A percentile compares a stretch with the other conserved stretches of the same genome.
Conservation (phyloP, 2,797 vertebrate species). For the Morelia viridis region DNA sequence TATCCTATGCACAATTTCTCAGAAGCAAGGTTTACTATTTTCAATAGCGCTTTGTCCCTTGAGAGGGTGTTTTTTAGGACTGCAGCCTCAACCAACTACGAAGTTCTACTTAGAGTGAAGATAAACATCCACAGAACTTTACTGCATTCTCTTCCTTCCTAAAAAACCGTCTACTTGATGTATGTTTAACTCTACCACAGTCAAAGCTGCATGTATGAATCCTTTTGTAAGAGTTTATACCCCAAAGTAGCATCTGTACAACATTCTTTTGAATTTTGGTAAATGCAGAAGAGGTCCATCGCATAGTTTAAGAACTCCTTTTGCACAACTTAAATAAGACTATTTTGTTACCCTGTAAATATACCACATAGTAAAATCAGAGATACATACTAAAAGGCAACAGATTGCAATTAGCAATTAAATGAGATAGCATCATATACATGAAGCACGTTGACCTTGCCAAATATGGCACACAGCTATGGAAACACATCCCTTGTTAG, state of each 20-base stretch:
- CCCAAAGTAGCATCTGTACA: background rate
- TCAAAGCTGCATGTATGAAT: background rate
- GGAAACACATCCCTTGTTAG: background rate
- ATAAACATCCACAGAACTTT: background rate
- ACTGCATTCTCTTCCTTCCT: background rate
- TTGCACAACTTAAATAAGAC: background rate
- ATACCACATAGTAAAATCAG: background rate
- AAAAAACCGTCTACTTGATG: background rate
- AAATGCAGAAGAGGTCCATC: background rate
- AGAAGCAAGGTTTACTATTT: background rate
- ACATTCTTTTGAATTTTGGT: background rate
- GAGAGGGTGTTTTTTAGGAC: background rate
- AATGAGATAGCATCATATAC: background rate
- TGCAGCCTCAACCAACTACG: background rate
- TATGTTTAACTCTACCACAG: background rate
- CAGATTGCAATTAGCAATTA: background rate
- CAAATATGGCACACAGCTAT: background rate
- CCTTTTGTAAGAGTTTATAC: background rate
- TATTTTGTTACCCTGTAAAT: slow-evolving; percentile 5
- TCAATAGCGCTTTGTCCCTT: background rate
- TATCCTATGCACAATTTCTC: background rate
- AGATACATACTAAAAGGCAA: background rate
- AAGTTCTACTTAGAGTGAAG: background rate
- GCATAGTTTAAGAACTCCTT: background rate
- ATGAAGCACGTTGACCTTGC: background rate